Conservation (phyloP, 2,113 vertebrate species). For the Erythrolamprus reginae region DNA sequence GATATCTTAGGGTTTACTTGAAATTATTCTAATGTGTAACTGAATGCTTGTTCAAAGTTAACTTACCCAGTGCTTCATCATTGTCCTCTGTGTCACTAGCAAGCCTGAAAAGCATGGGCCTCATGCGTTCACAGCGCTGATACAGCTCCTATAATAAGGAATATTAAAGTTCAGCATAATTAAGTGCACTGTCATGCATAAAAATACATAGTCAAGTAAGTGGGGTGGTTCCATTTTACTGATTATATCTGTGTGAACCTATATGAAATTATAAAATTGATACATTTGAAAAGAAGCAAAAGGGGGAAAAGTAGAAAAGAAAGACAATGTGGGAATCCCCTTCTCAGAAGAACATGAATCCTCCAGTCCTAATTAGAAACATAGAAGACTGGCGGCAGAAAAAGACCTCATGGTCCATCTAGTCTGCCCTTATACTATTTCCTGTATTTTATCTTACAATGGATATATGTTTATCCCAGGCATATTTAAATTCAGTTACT, state of each 20-base stretch:
- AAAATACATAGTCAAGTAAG: not conserved
- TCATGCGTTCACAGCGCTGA: slow-evolving; percentile 95
- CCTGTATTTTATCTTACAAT: no score
- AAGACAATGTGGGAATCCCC: not conserved
- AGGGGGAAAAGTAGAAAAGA: not conserved
- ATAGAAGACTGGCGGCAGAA: no score
- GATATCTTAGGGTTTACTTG: not conserved
- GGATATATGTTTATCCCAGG: no score
- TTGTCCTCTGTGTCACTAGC: slow-evolving; percentile 97
- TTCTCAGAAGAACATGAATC: not conserved
- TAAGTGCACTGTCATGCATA: not conserved
- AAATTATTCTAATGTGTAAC: not conserved
- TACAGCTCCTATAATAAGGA: slow-evolving; percentile 81
- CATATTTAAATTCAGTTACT: no score
- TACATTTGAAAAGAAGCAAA: not conserved
- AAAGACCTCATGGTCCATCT: no score
- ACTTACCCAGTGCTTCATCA: slow-evolving; percentile 89
- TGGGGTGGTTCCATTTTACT: not conserved
- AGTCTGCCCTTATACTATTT: no score
- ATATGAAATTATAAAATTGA: not conserved
- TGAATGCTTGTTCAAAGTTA: not conserved
- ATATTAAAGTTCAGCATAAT: not conserved
- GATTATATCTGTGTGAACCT: not conserved
- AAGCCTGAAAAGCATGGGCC: slow-evolving; percentile 90
- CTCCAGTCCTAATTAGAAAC: no score